Percentiles rank a stretch among this genome's conserved stretches.
These are phyloP conservation scores for Bucorvus abyssinicus DNA, from an alignment of 2,797 vertebrate genomes.

Conservation along the genomic window DNA sequence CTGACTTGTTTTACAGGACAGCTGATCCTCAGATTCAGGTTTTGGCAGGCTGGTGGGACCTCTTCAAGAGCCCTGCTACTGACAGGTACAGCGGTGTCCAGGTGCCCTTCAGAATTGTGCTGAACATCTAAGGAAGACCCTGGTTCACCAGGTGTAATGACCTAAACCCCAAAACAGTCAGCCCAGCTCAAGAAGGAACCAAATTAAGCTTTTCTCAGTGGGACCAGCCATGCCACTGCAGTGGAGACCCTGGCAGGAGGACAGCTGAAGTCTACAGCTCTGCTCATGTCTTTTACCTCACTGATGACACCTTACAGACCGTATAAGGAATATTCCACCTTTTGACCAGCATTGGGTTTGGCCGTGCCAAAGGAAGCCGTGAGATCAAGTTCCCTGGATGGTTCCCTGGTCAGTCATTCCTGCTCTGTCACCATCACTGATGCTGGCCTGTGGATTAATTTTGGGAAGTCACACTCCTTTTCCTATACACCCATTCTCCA, in stretches of 20 bases:
- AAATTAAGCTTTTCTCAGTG: neutral
- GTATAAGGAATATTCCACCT: neutral
- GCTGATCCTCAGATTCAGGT: neutral
- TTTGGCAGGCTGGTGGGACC: neutral
- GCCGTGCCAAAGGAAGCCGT: neutral
- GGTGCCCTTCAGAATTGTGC: neutral
- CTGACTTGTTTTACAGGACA: neutral
- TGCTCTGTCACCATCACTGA: neutral
- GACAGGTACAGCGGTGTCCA: neutral
- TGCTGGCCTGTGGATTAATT: neutral
- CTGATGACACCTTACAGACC: neutral
- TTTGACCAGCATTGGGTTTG: neutral
- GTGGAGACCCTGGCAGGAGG: neutral
- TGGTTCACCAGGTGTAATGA: neutral
- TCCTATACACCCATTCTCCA: accelerated
- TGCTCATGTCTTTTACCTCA: neutral
- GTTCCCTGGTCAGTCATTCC: neutral
- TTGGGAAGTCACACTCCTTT: neutral
- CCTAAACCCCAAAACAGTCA: neutral
- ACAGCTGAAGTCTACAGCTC: neutral
- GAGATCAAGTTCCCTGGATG: neutral
- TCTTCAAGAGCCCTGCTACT: neutral
- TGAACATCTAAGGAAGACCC: neutral
- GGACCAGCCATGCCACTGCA: neutral
- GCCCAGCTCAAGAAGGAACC: neutral